These are phyloP conservation scores for Sebastes goodei DNA, from an alignment of 2,797 vertebrate species.

Conservation along the genomic window DNA sequence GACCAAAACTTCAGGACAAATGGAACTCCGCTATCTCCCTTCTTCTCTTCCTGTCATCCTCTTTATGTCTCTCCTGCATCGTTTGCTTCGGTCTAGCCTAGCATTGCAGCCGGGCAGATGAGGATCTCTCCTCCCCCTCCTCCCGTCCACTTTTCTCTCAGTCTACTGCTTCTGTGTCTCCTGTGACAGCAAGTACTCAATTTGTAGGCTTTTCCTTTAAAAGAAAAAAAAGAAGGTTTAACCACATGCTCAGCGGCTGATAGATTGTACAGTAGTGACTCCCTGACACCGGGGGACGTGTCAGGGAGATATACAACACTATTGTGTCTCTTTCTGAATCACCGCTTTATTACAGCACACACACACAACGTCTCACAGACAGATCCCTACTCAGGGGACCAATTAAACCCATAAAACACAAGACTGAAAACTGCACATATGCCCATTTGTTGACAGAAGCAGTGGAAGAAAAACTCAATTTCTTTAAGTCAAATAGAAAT, in stretches of 20 bases:
- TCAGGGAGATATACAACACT: constrained; percentile 37
- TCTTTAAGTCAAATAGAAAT: neutral
- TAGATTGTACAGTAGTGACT: constrained; percentile 46
- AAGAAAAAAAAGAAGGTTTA: neutral
- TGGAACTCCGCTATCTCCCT: neutral
- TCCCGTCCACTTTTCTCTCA: neutral
- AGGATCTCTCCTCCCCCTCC: constrained; percentile 6
- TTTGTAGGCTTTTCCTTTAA: neutral
- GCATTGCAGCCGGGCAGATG: constrained; percentile 12
- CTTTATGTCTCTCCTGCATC: constrained; percentile 13
- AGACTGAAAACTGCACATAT: constrained; percentile 25
- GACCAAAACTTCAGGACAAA: neutral
- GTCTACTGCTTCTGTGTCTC: constrained; percentile 4
- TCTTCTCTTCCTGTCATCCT: neutral
- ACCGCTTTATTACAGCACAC: constrained; percentile 27
- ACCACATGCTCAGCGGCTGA: constrained; percentile 20
- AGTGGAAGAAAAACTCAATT: constrained; percentile 1
- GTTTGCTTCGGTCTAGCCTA: constrained; percentile 22
- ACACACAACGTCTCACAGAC: neutral
- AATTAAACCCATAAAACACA: constrained; percentile 48
- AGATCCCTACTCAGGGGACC: constrained; percentile 30
- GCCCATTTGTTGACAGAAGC: constrained; percentile 10
- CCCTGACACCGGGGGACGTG: constrained; percentile 29
- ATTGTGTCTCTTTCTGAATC: constrained; percentile 48
- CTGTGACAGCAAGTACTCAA: constrained; percentile 15